Percentiles rank a stretch among this genome's conserved stretches.
These are phyloP conservation scores for Smittia aterrima DNA, from an alignment of 2,888 invertebrate species.

Conservation along the genomic window DNA sequence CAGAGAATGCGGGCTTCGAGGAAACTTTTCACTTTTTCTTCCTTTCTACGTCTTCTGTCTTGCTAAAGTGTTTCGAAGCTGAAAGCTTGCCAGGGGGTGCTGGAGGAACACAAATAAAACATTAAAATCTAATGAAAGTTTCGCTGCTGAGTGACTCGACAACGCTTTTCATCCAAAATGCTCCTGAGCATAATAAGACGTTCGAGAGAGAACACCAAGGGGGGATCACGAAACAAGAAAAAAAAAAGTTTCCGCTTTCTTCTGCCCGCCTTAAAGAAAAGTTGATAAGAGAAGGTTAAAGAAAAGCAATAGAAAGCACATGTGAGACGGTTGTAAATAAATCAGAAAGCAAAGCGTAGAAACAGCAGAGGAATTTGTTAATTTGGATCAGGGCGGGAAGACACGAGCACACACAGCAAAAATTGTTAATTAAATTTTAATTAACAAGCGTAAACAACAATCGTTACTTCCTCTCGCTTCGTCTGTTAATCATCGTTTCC, in stretches of 20 bases:
- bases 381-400: neutral
- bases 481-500: neutral
- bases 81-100: neutral
- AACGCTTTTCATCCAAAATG: neutral
- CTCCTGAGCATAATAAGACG: constrained; percentile 5
- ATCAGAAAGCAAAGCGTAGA: neutral
- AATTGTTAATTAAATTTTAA: constrained; percentile 22
- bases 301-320: constrained; percentile 14
- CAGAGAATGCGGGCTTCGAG: neutral
- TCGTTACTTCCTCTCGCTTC: neutral
- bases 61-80: too few relatives aligned
- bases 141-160: neutral
- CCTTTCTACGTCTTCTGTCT: neutral
- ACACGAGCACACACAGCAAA: neutral
- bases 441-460: constrained; percentile 10
- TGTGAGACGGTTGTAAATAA: constrained; percentile 21
- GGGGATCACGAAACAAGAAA: neutral
- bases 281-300: neutral
- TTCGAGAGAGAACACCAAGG: neutral
- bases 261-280: neutral
- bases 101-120: constrained; percentile 1
- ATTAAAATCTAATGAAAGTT: constrained; percentile 14
- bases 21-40: neutral
- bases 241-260: neutral
- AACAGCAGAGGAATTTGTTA: neutral